Conservation (phyloP, 2,113 vertebrate genomes). For the Solenodon paradoxus region DNA sequence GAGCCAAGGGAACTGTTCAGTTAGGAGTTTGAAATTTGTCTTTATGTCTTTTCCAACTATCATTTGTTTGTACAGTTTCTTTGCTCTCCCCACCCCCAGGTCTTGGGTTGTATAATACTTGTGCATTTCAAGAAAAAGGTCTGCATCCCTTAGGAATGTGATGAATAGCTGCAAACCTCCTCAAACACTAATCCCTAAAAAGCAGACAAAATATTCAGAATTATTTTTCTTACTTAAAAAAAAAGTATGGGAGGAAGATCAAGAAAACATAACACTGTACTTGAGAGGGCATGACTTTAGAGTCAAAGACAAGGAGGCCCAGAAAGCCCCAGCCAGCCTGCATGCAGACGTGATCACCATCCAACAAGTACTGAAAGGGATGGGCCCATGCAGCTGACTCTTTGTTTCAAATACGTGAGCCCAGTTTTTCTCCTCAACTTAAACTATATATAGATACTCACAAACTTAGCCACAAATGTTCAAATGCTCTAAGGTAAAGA, state of each 20-base stretch:
- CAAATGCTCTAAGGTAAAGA: not conserved
- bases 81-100: not conserved
- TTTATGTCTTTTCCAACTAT: constrained; percentile 68
- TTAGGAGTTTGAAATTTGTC: constrained; percentile 61
- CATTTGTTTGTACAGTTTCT: constrained; percentile 65
- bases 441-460: not conserved
- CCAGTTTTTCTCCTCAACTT: constrained; percentile 28
- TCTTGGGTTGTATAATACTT: constrained; percentile 54
- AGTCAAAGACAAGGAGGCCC: constrained; percentile 19
- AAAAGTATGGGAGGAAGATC: constrained; percentile 46
- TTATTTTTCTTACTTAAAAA: constrained; percentile 66
- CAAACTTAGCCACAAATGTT: not conserved
- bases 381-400: not conserved
- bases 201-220: constrained; percentile 73
- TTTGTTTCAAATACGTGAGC: not conserved
- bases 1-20: constrained; percentile 54
- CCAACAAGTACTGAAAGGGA: not conserved
- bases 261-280: constrained; percentile 59
- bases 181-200: constrained; percentile 71
- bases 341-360: not conserved
- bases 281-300: constrained; percentile 18
- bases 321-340: not conserved
- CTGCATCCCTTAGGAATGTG: constrained; percentile 62
- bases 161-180: constrained; percentile 67
- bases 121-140: constrained; percentile 56